Evolutionary conservation across 1,140 invertebrate genomes (phyloP), one percentile per base, ranked within the genome.

Genomic region (Drosophila ohnishii): DNA sequence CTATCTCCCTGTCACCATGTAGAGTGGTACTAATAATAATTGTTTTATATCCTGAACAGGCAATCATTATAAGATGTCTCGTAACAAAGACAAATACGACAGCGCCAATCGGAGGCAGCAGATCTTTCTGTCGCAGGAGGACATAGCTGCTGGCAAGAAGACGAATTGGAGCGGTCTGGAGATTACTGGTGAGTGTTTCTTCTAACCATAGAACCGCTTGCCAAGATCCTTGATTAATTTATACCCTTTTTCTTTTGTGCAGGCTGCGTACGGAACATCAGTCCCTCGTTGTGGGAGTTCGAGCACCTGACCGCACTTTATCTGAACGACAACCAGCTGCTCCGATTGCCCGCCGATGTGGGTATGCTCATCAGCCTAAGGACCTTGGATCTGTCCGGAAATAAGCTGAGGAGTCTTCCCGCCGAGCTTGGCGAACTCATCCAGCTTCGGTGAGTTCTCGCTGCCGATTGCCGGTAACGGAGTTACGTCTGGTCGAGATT

Each of bases 381-480:
- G 78, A 95, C 95, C 61, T 93, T 99, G 59, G 98, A 99, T 93
- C 92, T 99, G 69, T 99, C 97, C 76, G 95, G 95, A 92, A 99
- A 99, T 92, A 99, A 99, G 93, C 93, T 99, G 65, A 94, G 97
- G 70, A 97, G 95, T 92, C 93, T 99, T 84, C 99, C 99, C 69
- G 95, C 97, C 48, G 98, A 99, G 94, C 94, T 99, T 47, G 98
- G 98, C 67, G 98, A 99, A 92, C 95, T 99, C 88, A 96, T 98
- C 92, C 95, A 96, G 90, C 94, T 99, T 79, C 96, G 95, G 96
- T 97, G 92, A 92, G 78, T 65, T 13, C 6, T 16, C 14, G 10
- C 6, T 34, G 13, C n/a, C 10, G n/a, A 9, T 34, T 13, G 6
- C 10, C 5, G 19, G n/a, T 28, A 28, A 28, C 25, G 25, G 5